These are phyloP conservation scores for Tachysurus fulvidraco DNA, from an alignment of 2,113 vertebrate species.

Conservation along the genomic window DNA sequence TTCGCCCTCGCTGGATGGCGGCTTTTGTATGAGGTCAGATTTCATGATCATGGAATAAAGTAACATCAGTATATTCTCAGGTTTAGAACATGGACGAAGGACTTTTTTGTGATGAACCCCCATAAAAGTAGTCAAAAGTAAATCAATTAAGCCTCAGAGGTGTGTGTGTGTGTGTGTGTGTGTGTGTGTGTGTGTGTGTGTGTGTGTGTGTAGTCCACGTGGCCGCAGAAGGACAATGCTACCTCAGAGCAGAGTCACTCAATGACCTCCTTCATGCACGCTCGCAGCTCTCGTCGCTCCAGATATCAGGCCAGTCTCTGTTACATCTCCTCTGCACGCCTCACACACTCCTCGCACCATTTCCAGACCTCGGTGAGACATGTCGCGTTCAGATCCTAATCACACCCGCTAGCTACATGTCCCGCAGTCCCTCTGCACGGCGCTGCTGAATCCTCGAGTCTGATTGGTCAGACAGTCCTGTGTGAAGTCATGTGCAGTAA, in stretches of 20 bases:
- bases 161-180: too few species aligned
- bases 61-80: neutral
- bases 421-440: neutral
- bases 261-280: conserved; percentile 51
- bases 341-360: conserved; percentile 58
- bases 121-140: neutral
- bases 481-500: neutral
- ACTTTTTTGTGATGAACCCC: neutral
- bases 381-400: conserved; percentile 51
- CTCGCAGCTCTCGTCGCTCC: conserved; percentile 37
- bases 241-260: conserved; percentile 31
- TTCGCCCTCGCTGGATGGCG: neutral
- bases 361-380: conserved; percentile 54
- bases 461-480: neutral
- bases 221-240: conserved; percentile 43
- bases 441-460: too few species aligned
- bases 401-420: neutral
- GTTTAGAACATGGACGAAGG: neutral
- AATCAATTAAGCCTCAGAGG: neutral
- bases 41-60: neutral
- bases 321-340: conserved; percentile 60
- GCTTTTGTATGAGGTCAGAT: neutral
- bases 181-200: neutral
- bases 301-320: conserved; percentile 57
- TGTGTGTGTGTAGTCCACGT: neutral